Percentiles rank a stretch among this genome's conserved stretches.
Conservation (phyloP, 2,888 invertebrate genomes). For the Trachelus tabidus region DNA sequence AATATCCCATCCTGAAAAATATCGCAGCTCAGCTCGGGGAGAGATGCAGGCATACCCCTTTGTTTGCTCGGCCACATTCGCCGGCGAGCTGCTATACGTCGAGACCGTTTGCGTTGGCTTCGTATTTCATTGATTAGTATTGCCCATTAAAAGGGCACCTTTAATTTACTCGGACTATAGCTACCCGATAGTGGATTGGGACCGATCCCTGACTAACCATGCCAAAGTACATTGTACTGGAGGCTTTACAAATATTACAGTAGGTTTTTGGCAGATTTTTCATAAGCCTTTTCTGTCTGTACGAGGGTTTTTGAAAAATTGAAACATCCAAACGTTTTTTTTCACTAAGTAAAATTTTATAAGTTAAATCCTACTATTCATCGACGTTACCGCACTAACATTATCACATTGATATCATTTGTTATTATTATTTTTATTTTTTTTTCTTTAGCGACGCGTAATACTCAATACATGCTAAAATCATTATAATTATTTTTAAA, state of each 20-base stretch:
- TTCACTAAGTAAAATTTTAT: background rate
- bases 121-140: slow-evolving; percentile 66
- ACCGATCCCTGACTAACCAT: background rate
- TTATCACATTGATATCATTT: background rate
- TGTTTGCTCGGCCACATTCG: slow-evolving; percentile 59
- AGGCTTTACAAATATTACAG: background rate
- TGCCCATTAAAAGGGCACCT: slow-evolving; percentile 63
- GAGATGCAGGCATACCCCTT: slow-evolving; percentile 54
- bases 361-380: background rate
- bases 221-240: background rate
- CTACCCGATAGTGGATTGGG: background rate
- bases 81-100: slow-evolving; percentile 34
- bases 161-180: slow-evolving; percentile 47
- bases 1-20: slow-evolving; percentile 66
- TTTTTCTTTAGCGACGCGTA: background rate
- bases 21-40: slow-evolving; percentile 40
- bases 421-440: background rate
- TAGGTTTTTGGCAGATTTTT: background rate
- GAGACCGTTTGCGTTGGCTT: slow-evolving; percentile 49
- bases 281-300: background rate
- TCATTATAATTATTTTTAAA: background rate
- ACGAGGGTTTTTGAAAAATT: background rate
- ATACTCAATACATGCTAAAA: background rate
- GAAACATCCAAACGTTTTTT: background rate
- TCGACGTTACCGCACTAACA: background rate